Percentiles rank a stretch among this genome's conserved stretches.
Evolutionary conservation across 2,113 vertebrate genomes (phyloP).

Genomic region (rat (Rattus norvegicus)): DNA sequence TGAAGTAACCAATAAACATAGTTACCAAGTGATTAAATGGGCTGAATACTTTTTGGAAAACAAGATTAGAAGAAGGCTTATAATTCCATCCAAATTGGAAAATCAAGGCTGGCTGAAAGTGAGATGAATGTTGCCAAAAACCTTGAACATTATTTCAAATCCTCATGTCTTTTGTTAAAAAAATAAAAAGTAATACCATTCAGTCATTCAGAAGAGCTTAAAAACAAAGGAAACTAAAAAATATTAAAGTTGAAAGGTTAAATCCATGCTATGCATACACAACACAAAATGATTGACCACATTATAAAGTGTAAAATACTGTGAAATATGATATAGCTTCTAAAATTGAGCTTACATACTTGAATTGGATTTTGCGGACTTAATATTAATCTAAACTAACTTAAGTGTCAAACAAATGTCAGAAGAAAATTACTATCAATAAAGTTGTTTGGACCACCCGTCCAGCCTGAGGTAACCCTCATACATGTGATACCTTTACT

Average conservation of each 20-base stretch:
- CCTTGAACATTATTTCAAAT: neutral
- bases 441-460: neutral
- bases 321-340: neutral
- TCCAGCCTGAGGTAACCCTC: accelerated
- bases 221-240: neutral
- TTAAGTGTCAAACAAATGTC: neutral
- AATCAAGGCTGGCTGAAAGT: conserved; percentile 45
- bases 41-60: conserved; percentile 45
- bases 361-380: neutral
- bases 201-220: neutral
- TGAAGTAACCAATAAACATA: conserved; percentile 46
- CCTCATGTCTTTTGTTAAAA: neutral
- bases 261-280: neutral
- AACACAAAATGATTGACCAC: neutral
- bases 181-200: neutral
- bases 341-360: neutral
- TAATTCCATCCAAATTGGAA: neutral
- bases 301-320: neutral
- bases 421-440: neutral
- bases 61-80: conserved; percentile 53
- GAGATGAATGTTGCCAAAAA: neutral
- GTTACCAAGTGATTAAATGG: conserved; percentile 50
- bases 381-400: neutral
- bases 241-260: neutral
- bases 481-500: neutral